Percentiles rank a stretch among this genome's conserved stretches.
These are phyloP conservation scores for Phengaris arion DNA, from an alignment of 2,888 invertebrate genomes.

Conservation along the genomic window DNA sequence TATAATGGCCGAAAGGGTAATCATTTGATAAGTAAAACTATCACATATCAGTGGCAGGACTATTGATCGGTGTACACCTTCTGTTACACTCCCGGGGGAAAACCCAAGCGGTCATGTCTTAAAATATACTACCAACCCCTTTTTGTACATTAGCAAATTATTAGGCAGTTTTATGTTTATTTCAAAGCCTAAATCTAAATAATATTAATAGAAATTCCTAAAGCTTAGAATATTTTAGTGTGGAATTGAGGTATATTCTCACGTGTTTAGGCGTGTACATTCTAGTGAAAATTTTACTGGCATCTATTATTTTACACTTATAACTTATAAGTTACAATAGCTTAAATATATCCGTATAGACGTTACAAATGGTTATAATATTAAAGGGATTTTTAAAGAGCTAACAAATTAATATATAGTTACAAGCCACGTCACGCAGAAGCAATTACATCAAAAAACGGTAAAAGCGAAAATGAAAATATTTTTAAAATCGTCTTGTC, in stretches of 20 bases:
- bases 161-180: constrained; percentile 9
- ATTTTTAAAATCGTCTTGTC: constrained; percentile 23
- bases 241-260: no score
- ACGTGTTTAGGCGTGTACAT: no score
- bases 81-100: constrained; percentile 6
- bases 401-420: neutral
- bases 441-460: neutral
- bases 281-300: no score
- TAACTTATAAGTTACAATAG: no score
- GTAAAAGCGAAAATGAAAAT: neutral
- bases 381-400: neutral
- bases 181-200: neutral
- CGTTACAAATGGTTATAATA: no score
- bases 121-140: constrained; percentile 15
- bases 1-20: neutral
- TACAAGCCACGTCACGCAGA: neutral
- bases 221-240: no score
- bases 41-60: neutral
- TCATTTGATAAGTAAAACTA: constrained; percentile 21
- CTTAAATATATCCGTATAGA: no score
- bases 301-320: no score
- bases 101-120: neutral
- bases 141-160: neutral
- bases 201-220: neutral
- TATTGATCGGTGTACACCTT: constrained; percentile 19